A percentile compares a stretch with the other conserved stretches of the same genome.
Evolutionary conservation across 1,140 invertebrate genomes (phyloP).

Genomic region (Monomorium pharaonis): DNA sequence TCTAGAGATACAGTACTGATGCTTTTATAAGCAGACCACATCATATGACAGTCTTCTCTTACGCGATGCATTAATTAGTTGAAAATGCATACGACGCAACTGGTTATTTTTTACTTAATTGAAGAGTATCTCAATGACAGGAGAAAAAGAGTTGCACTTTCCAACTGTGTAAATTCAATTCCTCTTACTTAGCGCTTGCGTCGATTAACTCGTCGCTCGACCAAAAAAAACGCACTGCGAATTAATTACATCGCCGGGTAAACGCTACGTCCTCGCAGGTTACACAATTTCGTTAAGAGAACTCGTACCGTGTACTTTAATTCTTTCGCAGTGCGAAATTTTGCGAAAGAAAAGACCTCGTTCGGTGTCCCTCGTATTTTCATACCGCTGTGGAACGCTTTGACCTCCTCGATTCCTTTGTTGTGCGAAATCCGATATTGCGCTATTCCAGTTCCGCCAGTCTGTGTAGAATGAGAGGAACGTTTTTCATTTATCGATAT

Average conservation of each 20-base stretch:
- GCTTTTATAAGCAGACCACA: not conserved
- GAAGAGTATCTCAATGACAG: conserved; percentile 3
- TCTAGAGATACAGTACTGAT: not conserved
- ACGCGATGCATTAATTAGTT: not conserved
- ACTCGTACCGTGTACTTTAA: conserved; percentile 7
- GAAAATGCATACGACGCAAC: not conserved
- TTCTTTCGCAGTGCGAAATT: conserved; percentile 18
- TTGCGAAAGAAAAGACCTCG: conserved; percentile 25
- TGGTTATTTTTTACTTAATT: conserved; percentile 17
- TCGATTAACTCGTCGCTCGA: conserved; percentile 22
- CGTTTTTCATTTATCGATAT: conserved; percentile 46
- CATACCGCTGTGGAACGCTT: conserved; percentile 29
- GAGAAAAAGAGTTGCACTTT: conserved; percentile 1
- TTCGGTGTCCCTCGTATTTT: conserved; percentile 25
- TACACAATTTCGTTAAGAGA: not conserved
- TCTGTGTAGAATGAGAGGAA: conserved; percentile 8
- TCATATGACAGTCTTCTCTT: not conserved
- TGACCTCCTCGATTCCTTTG: conserved; percentile 18
- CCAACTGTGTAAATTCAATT: conserved; percentile 30
- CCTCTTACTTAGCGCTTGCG: conserved; percentile 11
- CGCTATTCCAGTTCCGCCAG: conserved; percentile 14
- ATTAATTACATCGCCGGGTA: conserved; percentile 32
- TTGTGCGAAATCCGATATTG: conserved; percentile 47
- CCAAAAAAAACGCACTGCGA: conserved; percentile 23
- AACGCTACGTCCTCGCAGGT: not conserved